These are phyloP conservation scores for Alethe diademata DNA, from an alignment of 2,113 vertebrate species.

Conservation along the genomic window DNA sequence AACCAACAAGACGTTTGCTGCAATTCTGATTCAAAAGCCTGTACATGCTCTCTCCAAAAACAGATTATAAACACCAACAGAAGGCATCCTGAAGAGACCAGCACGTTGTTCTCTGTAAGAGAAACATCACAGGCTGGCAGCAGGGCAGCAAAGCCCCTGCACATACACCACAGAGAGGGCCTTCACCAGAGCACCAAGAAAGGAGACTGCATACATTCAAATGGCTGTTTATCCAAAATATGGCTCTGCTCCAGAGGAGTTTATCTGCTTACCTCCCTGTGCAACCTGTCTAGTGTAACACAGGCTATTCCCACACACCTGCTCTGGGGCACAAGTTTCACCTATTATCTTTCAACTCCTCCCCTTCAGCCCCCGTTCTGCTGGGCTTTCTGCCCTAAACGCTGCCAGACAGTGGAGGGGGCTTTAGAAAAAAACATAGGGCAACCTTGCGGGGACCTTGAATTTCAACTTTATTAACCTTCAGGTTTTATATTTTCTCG, in stretches of 20 bases:
- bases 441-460: not conserved
- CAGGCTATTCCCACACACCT: not conserved
- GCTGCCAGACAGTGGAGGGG: rapidly evolving
- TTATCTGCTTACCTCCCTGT: not conserved
- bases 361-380: rapidly evolving
- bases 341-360: not conserved
- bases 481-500: not conserved
- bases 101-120: not conserved
- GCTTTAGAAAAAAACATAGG: not conserved
- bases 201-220: too few species aligned
- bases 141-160: not conserved
- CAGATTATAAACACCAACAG: not conserved
- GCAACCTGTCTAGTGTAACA: rapidly evolving
- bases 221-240: rapidly evolving
- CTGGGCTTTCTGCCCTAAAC: rapidly evolving
- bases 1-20: rapidly evolving
- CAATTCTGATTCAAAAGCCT: not conserved
- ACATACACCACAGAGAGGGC: not conserved
- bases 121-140: not conserved
- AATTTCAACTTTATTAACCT: not conserved
- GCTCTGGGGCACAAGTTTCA: not conserved
- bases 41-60: not conserved
- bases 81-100: not conserved
- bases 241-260: not conserved
- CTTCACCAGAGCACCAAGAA: not conserved